phyloP scores from a whole-genome alignment of 2,797 vertebrate species.

The Lindbergichthys nudifrons region DNA sequence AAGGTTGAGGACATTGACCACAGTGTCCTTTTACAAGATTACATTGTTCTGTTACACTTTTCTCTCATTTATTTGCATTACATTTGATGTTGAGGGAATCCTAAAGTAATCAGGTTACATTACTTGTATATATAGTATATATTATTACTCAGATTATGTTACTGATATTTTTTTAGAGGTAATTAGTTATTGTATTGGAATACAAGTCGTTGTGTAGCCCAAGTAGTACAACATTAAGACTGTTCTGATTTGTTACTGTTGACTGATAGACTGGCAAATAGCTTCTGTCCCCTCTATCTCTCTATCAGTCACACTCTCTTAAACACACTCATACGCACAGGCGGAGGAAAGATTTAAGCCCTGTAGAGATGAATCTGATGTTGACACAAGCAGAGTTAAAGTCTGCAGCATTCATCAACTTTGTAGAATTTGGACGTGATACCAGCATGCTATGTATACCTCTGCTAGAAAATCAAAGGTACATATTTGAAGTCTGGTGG shows the following conservation, averaged over 20 bases:
- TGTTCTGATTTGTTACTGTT: constrained; percentile 20
- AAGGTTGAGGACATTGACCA: too few species aligned
- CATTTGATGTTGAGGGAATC: too few species aligned
- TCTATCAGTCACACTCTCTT: constrained; percentile 32
- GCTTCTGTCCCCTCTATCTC: constrained; percentile 24
- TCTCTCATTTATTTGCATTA: too few species aligned
- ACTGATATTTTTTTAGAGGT: too few species aligned
- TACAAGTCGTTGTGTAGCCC: constrained; percentile 5
- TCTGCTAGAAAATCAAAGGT: constrained; percentile 25
- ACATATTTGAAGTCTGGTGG: constrained; percentile 36
- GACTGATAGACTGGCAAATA: constrained; percentile 40
- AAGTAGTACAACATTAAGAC: neutral
- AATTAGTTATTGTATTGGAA: too few species aligned
- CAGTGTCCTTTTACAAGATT: too few species aligned
- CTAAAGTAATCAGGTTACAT: too few species aligned
- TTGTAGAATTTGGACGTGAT: constrained; percentile 7
- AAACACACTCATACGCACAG: constrained; percentile 14
- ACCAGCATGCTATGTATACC: neutral
- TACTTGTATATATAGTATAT: too few species aligned
- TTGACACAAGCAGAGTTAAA: constrained; percentile 45
- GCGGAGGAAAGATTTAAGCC: constrained; percentile 3
- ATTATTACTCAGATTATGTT: too few species aligned
- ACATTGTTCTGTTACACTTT: too few species aligned
- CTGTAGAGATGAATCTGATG: constrained; percentile 12
- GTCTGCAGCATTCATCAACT: constrained; percentile 18